A percentile compares a stretch with the other conserved stretches of the same genome.
Conservation (phyloP, 2,113 vertebrate genomes). For the Hyla sarda region DNA sequence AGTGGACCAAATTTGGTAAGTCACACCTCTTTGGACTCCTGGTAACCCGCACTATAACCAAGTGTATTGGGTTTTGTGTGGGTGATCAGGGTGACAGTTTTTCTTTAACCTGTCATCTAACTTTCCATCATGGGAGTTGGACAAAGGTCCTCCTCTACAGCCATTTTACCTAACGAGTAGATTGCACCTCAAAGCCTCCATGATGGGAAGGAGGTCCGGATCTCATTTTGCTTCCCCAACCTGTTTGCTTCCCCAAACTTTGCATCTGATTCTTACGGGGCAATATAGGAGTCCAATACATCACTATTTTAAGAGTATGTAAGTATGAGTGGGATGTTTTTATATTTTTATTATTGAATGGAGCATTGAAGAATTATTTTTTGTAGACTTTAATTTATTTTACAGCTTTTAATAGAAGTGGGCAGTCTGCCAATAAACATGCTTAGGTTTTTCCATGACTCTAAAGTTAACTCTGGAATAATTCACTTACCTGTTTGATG, state of each 20-base stretch:
- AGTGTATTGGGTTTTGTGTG: too few species aligned
- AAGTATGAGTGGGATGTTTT: slow-evolving; percentile 15
- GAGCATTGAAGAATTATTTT: slow-evolving; percentile 45
- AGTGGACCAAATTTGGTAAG: too few species aligned
- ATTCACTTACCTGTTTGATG: neutral
- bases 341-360: slow-evolving; percentile 41
- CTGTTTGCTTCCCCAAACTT: too few species aligned
- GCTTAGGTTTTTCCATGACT: slow-evolving; percentile 20
- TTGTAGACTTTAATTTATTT: slow-evolving; percentile 57
- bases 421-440: neutral
- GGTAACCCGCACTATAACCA: too few species aligned
- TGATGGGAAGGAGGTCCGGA: neutral
- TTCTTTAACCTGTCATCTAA: neutral
- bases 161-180: neutral
- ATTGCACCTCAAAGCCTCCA: neutral
- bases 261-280: neutral
- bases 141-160: neutral
- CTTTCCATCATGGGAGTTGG: neutral
- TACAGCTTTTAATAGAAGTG: slow-evolving; percentile 11
- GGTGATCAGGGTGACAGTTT: too few species aligned
- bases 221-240: too few species aligned
- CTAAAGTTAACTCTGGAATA: slow-evolving; percentile 13
- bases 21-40: too few species aligned
- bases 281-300: neutral
- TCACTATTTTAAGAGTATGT: slow-evolving; percentile 16